These are phyloP conservation scores for Eudyptes chrysolophus DNA, from an alignment of 2,113 vertebrate species.

Conservation along the genomic window DNA sequence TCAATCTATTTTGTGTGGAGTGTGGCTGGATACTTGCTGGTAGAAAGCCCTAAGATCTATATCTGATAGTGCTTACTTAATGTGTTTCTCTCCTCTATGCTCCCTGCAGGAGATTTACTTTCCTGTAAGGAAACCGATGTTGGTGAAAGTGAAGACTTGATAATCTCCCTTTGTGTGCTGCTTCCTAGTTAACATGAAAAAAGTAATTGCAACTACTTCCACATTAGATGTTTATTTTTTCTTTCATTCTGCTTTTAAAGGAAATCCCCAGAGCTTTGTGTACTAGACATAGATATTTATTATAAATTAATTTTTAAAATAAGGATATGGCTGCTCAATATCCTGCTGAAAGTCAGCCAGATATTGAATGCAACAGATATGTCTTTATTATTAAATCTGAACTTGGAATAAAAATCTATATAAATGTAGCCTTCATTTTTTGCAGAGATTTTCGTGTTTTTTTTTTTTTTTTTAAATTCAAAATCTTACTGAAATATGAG, in stretches of 20 bases:
- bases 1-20: neutral
- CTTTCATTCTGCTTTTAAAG: neutral
- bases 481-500: conserved; percentile 23
- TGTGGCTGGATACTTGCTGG: neutral
- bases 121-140: neutral
- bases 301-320: neutral
- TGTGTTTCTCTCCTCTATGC: neutral
- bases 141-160: neutral
- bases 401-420: neutral
- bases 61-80: neutral
- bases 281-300: neutral
- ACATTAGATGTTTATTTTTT: neutral
- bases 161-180: neutral
- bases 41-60: neutral
- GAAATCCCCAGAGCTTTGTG: neutral
- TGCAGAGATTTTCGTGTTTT: neutral
- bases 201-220: neutral
- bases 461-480: neutral
- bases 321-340: neutral
- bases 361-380: neutral
- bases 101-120: neutral
- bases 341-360: neutral
- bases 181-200: neutral
- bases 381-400: neutral
- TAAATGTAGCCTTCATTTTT: neutral